Evolutionary conservation across 2,797 vertebrate genomes (phyloP).

Genomic region (Cheirogaleus major): DNA sequence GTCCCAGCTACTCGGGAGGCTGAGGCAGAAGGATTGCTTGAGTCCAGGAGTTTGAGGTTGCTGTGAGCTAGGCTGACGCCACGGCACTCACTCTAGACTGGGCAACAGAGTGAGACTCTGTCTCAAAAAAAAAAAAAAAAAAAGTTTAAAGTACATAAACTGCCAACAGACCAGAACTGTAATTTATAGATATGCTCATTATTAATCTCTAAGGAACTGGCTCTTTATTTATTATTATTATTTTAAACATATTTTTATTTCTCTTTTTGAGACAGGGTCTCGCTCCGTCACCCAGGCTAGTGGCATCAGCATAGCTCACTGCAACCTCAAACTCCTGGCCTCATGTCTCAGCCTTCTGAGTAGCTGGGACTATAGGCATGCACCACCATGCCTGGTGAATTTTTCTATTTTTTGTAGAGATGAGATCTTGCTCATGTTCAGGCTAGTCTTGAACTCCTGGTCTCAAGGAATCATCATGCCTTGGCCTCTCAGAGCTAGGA

Average conservation of each 20-base stretch:
- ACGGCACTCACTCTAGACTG: too few relatives aligned
- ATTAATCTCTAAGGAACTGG: not conserved
- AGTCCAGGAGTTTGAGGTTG: too few relatives aligned
- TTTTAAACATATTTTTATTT: not conserved
- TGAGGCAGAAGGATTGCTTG: too few relatives aligned
- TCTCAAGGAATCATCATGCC: not conserved
- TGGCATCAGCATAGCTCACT: not conserved
- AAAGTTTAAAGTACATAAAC: conserved; percentile 4
- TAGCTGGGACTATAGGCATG: not conserved
- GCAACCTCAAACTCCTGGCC: not conserved
- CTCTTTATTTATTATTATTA: not conserved
- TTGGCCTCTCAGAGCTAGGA: not conserved
- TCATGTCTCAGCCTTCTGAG: not conserved
- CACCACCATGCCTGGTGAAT: not conserved
- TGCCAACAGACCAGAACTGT: not conserved
- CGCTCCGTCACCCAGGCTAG: not conserved
- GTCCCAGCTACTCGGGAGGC: too few relatives aligned
- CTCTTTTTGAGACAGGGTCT: not conserved
- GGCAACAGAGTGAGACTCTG: too few relatives aligned
- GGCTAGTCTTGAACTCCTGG: not conserved
- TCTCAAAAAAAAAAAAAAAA: too few relatives aligned
- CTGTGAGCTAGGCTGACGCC: too few relatives aligned
- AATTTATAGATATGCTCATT: conserved; percentile 19
- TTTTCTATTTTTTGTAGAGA: not conserved
- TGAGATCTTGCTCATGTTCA: not conserved